Evolutionary conservation across 2,888 invertebrate genomes (phyloP).

Genomic region (Ischnus inquisitorius): DNA sequence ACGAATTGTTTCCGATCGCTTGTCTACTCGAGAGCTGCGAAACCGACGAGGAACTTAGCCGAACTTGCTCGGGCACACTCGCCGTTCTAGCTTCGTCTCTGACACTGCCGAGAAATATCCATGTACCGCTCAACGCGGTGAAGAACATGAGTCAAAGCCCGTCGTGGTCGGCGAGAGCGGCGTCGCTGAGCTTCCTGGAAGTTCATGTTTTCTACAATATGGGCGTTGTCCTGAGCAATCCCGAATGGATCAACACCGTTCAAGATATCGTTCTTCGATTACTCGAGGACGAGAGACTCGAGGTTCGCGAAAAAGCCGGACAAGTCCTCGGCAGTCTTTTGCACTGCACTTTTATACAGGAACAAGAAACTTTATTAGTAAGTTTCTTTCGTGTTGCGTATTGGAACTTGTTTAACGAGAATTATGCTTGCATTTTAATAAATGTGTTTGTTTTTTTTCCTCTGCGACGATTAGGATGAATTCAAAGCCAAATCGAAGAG

Average conservation of each 20-base stretch:
- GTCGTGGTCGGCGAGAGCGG: conserved; percentile 90
- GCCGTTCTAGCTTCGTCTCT: conserved; percentile 90
- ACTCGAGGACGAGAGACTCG: conserved; percentile 90
- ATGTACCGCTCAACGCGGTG: conserved; percentile 87
- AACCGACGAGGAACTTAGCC: conserved; percentile 91
- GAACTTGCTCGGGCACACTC: conserved; percentile 89
- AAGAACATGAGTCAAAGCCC: conserved; percentile 85
- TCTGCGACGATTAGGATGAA: conserved; percentile 86
- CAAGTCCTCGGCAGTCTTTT: conserved; percentile 94
- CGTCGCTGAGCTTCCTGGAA: conserved; percentile 90
- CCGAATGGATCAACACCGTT: conserved; percentile 87
- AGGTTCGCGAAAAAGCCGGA: conserved; percentile 94
- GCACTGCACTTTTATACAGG: conserved; percentile 92
- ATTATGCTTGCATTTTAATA: not conserved
- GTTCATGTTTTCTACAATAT: conserved; percentile 91
- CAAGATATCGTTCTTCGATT: conserved; percentile 89
- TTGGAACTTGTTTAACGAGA: too few species aligned
- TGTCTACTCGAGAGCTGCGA: conserved; percentile 93
- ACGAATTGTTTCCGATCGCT: conserved; percentile 88
- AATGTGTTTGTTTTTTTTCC: conserved; percentile 12
- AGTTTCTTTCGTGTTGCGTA: conserved; percentile 72
- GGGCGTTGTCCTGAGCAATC: conserved; percentile 87
- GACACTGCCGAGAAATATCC: conserved; percentile 87
- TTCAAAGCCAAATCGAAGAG: conserved; percentile 87
- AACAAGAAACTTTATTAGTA: conserved; percentile 88